A percentile compares a stretch with the other conserved stretches of the same genome.
Evolutionary conservation across 2,888 invertebrate species (phyloP).

Genomic region (Poecilobothrus nobilitatus): DNA sequence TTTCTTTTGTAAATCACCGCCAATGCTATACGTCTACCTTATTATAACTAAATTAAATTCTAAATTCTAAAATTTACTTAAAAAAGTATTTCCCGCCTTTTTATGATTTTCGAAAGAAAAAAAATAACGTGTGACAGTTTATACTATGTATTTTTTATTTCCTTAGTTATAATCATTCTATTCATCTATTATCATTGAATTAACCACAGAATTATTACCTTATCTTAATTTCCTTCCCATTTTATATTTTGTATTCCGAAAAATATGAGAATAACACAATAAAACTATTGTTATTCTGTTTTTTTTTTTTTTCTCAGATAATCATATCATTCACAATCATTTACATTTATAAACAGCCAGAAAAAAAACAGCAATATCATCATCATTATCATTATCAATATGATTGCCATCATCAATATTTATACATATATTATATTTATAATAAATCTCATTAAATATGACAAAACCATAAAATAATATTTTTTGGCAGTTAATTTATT

Average conservation of each 20-base stretch:
- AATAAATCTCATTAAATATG: constrained; percentile 3
- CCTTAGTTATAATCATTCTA: too few species aligned
- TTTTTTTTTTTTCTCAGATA: background rate
- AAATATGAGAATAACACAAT: too few species aligned
- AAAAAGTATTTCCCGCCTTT: too few species aligned
- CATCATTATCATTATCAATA: background rate
- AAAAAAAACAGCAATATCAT: background rate
- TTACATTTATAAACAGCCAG: too few species aligned
- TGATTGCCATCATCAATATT: background rate
- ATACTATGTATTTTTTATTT: too few species aligned
- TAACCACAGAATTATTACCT: background rate
- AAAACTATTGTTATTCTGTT: background rate
- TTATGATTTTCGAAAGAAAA: too few species aligned
- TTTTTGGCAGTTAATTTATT: constrained; percentile 4
- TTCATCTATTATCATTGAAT: background rate
- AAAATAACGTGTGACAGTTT: too few species aligned
- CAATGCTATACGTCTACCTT: too few species aligned
- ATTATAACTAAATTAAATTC: too few species aligned
- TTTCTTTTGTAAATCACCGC: too few species aligned
- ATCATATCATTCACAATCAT: background rate
- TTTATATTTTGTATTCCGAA: background rate
- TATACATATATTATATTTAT: background rate
- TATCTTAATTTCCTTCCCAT: background rate
- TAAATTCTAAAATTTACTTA: too few species aligned
- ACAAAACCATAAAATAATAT: background rate